These are phyloP conservation scores for Cyrtodaria siliqua DNA, from an alignment of 2,888 invertebrate species.

Conservation along the genomic window DNA sequence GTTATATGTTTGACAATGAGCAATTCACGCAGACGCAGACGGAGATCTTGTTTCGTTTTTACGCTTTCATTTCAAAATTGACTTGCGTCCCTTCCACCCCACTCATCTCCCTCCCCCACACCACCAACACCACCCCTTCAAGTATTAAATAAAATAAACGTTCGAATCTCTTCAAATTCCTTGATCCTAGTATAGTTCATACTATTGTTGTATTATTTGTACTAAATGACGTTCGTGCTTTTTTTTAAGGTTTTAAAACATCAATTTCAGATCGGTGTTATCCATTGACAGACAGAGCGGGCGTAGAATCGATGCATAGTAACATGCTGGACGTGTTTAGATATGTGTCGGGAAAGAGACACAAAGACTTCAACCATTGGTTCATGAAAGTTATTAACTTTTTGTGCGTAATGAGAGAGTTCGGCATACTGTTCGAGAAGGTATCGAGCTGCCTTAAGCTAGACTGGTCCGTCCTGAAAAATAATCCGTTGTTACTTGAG, in stretches of 20 bases:
- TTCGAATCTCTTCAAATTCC: no score
- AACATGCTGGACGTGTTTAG: constrained; percentile 40
- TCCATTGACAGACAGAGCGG: constrained; percentile 23
- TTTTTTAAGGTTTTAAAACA: not conserved
- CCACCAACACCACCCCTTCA: no score
- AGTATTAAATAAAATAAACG: no score
- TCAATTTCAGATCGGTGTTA: constrained; percentile 50
- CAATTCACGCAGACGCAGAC: no score
- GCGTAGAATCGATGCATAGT: constrained; percentile 40
- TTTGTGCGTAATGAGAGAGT: constrained; percentile 46
- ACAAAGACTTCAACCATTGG: constrained; percentile 49
- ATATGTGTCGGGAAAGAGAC: constrained; percentile 24
- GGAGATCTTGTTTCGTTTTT: no score
- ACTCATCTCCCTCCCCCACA: no score
- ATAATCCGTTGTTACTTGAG: constrained; percentile 49
- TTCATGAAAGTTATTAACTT: constrained; percentile 47
- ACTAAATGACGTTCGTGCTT: no score
- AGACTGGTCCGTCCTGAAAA: constrained; percentile 51
- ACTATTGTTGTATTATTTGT: no score
- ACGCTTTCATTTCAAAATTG: no score
- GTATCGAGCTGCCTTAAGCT: constrained; percentile 40
- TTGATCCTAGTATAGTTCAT: no score
- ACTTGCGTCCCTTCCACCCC: no score
- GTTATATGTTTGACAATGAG: no score
- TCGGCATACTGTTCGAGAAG: constrained; percentile 43